phyloP scores from a whole-genome alignment of 2,797 vertebrate species.

The Buphagus erythrorhynchus region DNA sequence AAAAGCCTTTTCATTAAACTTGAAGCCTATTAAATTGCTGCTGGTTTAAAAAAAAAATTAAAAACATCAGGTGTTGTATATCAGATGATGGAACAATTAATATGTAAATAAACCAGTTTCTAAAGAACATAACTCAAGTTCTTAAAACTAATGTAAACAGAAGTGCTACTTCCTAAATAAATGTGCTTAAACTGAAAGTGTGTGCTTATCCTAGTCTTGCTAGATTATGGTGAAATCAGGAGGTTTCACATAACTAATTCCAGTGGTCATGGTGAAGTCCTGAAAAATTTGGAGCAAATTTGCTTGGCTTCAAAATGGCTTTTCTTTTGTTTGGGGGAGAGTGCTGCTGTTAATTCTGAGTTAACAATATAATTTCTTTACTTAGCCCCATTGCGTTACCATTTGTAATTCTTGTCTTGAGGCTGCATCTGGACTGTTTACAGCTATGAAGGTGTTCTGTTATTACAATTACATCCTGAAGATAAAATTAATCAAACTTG shows the following conservation, averaged over 20 bases:
- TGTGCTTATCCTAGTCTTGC: background rate
- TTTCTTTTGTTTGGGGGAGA: background rate
- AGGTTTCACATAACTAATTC: background rate
- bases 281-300: background rate
- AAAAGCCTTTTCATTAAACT: slow-evolving; percentile 13
- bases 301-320: background rate
- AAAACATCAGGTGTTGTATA: background rate
- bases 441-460: background rate
- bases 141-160: slow-evolving; percentile 10
- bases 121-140: background rate
- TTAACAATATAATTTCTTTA: background rate
- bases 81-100: background rate
- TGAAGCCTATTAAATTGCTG: slow-evolving; percentile 11
- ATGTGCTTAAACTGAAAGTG: background rate
- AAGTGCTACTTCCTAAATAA: slow-evolving; percentile 53
- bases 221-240: background rate
- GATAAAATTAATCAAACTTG: background rate
- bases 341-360: background rate
- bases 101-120: slow-evolving; percentile 14
- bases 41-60: background rate
- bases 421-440: background rate
- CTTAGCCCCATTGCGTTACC: background rate
- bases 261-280: background rate
- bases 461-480: background rate
- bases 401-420: background rate